These are phyloP conservation scores for Lapara coniferarum DNA, from an alignment of 2,888 invertebrate species.

Conservation along the genomic window DNA sequence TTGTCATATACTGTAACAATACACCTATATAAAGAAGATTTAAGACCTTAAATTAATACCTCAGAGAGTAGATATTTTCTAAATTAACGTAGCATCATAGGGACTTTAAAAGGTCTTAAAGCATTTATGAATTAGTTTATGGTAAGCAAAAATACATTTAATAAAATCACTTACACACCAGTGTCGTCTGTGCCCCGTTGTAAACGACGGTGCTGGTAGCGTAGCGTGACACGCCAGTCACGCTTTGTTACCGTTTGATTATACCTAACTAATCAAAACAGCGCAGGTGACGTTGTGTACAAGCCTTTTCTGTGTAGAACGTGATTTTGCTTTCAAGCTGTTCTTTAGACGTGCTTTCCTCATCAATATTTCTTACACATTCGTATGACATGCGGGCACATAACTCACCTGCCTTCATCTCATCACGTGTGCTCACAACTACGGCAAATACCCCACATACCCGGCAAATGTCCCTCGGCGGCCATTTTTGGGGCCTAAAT, in stretches of 20 bases:
- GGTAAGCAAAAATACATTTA: not conserved
- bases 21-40: too few relatives aligned
- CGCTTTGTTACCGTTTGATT: slow-evolving; percentile 35
- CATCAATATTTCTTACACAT: not conserved
- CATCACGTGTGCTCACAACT: too few relatives aligned
- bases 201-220: slow-evolving; percentile 24
- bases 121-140: too few relatives aligned
- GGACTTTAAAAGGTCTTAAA: too few relatives aligned
- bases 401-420: not conserved
- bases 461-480: too few relatives aligned
- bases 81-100: too few relatives aligned
- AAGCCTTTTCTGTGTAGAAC: not conserved
- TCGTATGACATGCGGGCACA: not conserved
- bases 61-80: too few relatives aligned
- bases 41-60: too few relatives aligned
- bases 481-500: too few relatives aligned
- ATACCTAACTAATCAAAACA: slow-evolving; percentile 28
- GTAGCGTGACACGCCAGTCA: slow-evolving; percentile 38
- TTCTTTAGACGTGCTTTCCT: not conserved
- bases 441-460: too few relatives aligned
- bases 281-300: slow-evolving; percentile 26
- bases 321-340: not conserved
- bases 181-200: slow-evolving; percentile 2
- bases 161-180: slow-evolving; percentile 3
- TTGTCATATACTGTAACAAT: too few relatives aligned